Evolutionary conservation across 2,797 vertebrate species (phyloP).

Genomic region (Varecia variegata): DNA sequence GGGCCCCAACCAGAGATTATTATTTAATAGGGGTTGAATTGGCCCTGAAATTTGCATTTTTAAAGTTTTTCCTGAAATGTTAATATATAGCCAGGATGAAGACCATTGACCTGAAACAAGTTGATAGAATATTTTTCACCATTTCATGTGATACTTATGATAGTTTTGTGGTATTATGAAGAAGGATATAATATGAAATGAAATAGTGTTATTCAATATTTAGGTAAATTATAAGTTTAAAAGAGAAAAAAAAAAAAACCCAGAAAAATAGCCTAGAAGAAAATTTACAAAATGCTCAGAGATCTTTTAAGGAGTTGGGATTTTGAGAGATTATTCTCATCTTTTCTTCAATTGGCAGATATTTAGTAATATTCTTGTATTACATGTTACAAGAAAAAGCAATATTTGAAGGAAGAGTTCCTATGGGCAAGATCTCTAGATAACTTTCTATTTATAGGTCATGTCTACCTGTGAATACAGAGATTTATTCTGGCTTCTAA

Average conservation of each 20-base stretch:
- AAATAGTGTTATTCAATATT: background rate
- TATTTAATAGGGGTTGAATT: background rate
- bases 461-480: conserved; percentile 19
- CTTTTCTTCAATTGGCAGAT: conserved; percentile 12
- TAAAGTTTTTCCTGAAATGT: background rate
- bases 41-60: background rate
- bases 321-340: background rate
- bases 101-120: background rate
- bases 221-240: conserved; percentile 26
- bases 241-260: background rate
- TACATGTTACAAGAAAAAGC: background rate
- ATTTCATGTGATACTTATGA: background rate
- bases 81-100: background rate
- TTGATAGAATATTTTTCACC: background rate
- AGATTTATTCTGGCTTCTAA: conserved; percentile 49
- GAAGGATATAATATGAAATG: background rate
- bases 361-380: conserved; percentile 14
- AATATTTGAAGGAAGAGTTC: conserved; percentile 11
- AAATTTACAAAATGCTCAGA: background rate
- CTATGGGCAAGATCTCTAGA: background rate
- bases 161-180: background rate
- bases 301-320: background rate
- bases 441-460: background rate
- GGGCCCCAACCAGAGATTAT: background rate
- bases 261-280: background rate